phyloP scores from a whole-genome alignment of 2,797 vertebrate genomes.

The Alfaro cultratus region DNA sequence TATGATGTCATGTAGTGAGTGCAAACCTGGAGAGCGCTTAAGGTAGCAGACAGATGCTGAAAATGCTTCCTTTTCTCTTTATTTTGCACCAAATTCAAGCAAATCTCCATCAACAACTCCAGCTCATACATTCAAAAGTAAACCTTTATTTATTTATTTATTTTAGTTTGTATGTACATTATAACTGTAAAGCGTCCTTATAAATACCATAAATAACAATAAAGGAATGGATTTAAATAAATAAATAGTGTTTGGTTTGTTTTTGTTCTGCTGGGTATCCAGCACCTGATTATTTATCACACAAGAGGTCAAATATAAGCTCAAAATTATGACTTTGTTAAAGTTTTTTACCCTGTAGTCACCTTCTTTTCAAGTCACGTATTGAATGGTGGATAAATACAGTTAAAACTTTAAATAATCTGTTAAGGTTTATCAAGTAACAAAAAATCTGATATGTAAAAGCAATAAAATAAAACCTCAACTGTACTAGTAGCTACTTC shows the following conservation, averaged over 20 bases:
- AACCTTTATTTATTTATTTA: slow-evolving; percentile 37
- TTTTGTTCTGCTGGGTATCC: slow-evolving; percentile 66
- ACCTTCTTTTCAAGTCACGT: slow-evolving; percentile 52
- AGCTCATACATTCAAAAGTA: slow-evolving; percentile 65
- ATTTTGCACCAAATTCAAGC: slow-evolving; percentile 60
- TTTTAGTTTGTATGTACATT: slow-evolving; percentile 57
- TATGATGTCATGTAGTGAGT: background rate
- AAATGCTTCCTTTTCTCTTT: slow-evolving; percentile 39
- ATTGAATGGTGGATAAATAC: slow-evolving; percentile 18
- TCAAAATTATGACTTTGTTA: slow-evolving; percentile 25
- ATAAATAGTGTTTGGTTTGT: slow-evolving; percentile 77
- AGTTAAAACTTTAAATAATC: slow-evolving; percentile 12
- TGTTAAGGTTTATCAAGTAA: slow-evolving; percentile 8
- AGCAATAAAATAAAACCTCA: slow-evolving; percentile 6
- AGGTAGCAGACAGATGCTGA: slow-evolving; percentile 3
- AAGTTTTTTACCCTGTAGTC: slow-evolving; percentile 53
- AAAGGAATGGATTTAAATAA: slow-evolving; percentile 81
- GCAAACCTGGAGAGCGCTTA: background rate
- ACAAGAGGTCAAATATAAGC: slow-evolving; percentile 39
- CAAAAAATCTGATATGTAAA: slow-evolving; percentile 14
- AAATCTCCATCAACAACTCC: slow-evolving; percentile 40
- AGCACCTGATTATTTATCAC: slow-evolving; percentile 66
- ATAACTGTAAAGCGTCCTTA: slow-evolving; percentile 55
- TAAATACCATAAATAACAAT: slow-evolving; percentile 84
- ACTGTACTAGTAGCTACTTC: slow-evolving; percentile 29